Evolutionary conservation across 2,113 vertebrate species (phyloP).

Genomic region (Jaculus jaculus): DNA sequence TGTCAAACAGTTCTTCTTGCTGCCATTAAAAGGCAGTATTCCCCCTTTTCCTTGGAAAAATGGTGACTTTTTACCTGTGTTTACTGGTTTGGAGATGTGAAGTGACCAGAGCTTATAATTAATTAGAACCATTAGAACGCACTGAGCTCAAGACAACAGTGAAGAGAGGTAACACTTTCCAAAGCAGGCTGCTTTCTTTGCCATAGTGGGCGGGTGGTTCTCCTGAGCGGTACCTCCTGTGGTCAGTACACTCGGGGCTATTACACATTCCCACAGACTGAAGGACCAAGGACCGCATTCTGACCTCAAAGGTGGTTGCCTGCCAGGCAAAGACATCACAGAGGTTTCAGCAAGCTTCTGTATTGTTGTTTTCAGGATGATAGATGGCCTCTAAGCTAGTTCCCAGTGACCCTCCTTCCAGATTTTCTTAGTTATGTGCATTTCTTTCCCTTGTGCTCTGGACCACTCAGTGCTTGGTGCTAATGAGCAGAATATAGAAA

Average conservation of each 20-base stretch:
- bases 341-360: not conserved
- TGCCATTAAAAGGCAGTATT: not conserved
- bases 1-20: not conserved
- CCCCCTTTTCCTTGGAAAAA: not conserved
- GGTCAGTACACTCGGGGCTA: not conserved
- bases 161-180: not conserved
- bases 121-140: not conserved
- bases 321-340: not conserved
- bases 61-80: not conserved
- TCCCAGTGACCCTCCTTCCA: not conserved
- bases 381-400: not conserved
- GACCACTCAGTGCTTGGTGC: not conserved
- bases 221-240: not conserved
- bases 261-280: not conserved
- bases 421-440: too few species aligned
- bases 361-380: not conserved
- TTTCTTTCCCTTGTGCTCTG: too few species aligned
- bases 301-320: not conserved
- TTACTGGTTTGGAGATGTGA: not conserved
- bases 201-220: not conserved
- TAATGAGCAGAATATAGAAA: slow-evolving; percentile 1
- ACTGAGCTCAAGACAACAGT: not conserved
- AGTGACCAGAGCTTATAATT: not conserved
- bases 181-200: not conserved
- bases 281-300: not conserved